Percentiles rank a stretch among this genome's conserved stretches.
phyloP scores from a whole-genome alignment of 1,140 invertebrate genomes.

The Pseudomyrmex flavicornis region DNA sequence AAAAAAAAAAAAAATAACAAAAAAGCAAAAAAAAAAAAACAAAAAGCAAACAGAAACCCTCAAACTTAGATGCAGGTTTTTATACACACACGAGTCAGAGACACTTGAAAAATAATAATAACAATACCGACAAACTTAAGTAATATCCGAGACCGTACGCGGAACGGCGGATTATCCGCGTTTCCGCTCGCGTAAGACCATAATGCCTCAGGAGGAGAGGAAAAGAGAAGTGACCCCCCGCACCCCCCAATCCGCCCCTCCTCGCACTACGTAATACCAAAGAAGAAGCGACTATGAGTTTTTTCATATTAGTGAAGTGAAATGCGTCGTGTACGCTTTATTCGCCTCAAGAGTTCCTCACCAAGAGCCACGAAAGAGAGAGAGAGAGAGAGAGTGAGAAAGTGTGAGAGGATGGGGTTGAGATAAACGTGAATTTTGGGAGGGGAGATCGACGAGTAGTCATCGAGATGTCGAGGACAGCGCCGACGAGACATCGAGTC shows the following conservation, averaged over 20 bases:
- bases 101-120: conserved; percentile 16
- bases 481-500: conserved; percentile 53
- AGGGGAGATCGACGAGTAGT: conserved; percentile 58
- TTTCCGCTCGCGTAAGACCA: conserved; percentile 48
- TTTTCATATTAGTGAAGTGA: conserved; percentile 79
- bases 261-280: conserved; percentile 80
- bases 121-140: conserved; percentile 62
- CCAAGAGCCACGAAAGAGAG: conserved; percentile 60
- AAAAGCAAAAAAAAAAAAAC: conserved; percentile 60
- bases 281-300: conserved; percentile 82
- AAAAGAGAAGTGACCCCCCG: conserved; percentile 49
- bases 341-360: conserved; percentile 74
- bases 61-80: conserved; percentile 64
- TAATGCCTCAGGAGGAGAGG: conserved; percentile 59
- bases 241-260: conserved; percentile 57
- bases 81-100: conserved; percentile 62
- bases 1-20: conserved; percentile 56
- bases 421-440: conserved; percentile 33
- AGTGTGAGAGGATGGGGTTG: conserved; percentile 4
- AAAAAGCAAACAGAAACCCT: conserved; percentile 6
- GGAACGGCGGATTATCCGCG: conserved; percentile 53
- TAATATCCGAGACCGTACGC: conserved; percentile 35
- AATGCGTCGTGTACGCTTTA: conserved; percentile 65
- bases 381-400: conserved; percentile 45
- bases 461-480: conserved; percentile 52